Evolutionary conservation across 2,113 vertebrate genomes (phyloP), one percentile per base, ranked within the genome.

Genomic region (Rhipidura dahli): DNA sequence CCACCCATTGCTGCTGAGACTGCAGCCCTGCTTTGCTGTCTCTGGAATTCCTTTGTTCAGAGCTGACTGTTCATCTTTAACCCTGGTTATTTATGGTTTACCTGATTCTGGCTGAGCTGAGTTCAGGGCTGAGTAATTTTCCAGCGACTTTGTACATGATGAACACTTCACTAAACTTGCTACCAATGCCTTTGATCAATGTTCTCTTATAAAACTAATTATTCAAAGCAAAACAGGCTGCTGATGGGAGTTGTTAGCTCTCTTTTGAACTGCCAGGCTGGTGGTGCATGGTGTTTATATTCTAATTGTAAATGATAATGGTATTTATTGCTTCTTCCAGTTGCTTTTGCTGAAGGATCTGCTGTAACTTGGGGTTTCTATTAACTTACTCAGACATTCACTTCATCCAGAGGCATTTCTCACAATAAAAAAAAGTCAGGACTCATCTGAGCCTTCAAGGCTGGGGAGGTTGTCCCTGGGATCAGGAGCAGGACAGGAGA

Each of bases 111-210:
- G 64, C 87, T 79, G 72, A 79, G 83, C 83, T 71, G 59, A 75
- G 75, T 76, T 95, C 92, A 93, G 77, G 83, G 75, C 83, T 94
- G 80, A 93, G 86, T 90, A 87, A 94, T 96, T 95, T 96, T 79
- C 86, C 84, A 86, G 71, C 0, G 30, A 50, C 88, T 95, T 96
- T 96, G 90, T 94, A 72, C 81, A 93, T 68, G 93, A 87, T 82
- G 87, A 97, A 97, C 92, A 93, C 71, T 96, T 94, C 93, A 82
- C 81, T 96, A 91, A 92, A 69, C 72, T 91, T 28, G 27, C 84
- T 93, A 90, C 94, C 61, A 60, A 13, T 91, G 96, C 89, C 86
- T 97, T 96, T 96, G 97, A 97, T 97, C 97, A 91, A 93, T 90
- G 93, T 86, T 89, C 86, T 96, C 73, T 81, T 80, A 61, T 83